Conservation (phyloP, 35 echinoderm and acorn worm species). For the Chiridota heheva region DNA sequence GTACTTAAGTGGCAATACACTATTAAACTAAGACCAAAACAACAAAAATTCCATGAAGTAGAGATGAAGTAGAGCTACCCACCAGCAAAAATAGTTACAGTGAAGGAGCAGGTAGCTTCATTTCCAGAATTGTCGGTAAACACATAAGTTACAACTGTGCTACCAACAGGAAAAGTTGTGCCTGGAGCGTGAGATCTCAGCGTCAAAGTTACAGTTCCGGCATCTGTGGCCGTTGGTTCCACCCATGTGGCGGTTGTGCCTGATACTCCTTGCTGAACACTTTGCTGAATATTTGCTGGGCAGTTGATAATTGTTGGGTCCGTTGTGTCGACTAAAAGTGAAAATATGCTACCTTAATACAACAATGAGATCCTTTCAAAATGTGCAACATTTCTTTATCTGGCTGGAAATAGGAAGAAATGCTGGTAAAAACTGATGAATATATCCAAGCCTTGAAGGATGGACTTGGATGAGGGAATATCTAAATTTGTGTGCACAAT, state of each 20-base stretch:
- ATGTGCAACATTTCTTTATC: too few relatives aligned
- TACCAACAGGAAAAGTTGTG: slow-evolving; percentile 52
- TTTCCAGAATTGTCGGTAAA: slow-evolving; percentile 52
- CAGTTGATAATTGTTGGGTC: slow-evolving; percentile 4
- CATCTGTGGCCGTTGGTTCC: slow-evolving; percentile 61
- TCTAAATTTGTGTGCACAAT: too few relatives aligned
- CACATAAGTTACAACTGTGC: slow-evolving; percentile 55
- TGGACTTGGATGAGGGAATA: too few relatives aligned
- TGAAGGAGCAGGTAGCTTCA: slow-evolving; percentile 47
- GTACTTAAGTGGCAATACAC: too few relatives aligned
- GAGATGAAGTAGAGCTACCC: background rate
- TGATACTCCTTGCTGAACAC: background rate
- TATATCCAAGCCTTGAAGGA: too few relatives aligned
- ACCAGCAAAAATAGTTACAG: slow-evolving; percentile 22
- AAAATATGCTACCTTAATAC: slow-evolving; percentile 2
- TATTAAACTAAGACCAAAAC: background rate
- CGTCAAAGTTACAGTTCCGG: slow-evolving; percentile 15
- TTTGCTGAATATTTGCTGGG: background rate
- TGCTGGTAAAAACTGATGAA: too few relatives aligned
- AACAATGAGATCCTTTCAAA: too few relatives aligned
- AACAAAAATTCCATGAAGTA: background rate
- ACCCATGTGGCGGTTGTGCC: slow-evolving; percentile 49
- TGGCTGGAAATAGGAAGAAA: too few relatives aligned
- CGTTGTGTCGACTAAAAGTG: slow-evolving; percentile 22
- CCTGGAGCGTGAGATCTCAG: slow-evolving; percentile 32